Conservation (phyloP, 2,888 invertebrate species). For the Leucophora obtusa region DNA sequence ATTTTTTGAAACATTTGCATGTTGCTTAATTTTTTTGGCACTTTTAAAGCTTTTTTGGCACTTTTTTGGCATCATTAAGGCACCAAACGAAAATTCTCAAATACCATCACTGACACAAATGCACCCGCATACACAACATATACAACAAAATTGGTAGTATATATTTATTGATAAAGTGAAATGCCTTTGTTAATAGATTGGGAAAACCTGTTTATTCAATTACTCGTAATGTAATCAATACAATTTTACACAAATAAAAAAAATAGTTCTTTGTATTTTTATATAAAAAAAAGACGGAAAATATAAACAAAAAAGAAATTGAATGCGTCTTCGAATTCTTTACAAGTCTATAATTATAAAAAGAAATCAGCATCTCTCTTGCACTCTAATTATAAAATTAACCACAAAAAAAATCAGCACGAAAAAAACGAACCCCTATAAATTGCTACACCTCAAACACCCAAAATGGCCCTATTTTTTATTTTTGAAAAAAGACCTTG, state of each 20-base stretch:
- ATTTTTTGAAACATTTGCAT: no score
- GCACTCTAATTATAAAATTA: constrained; percentile 55
- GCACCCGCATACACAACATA: constrained; percentile 25
- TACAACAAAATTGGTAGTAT: background rate
- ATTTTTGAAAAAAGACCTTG: constrained; percentile 55
- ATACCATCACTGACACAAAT: background rate
- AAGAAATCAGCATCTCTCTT: constrained; percentile 39
- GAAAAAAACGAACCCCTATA: constrained; percentile 38
- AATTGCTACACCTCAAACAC: constrained; percentile 23
- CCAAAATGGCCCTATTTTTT: constrained; percentile 48
- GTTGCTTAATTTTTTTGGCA: no score
- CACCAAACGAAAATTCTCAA: no score
- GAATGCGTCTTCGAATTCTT: constrained; percentile 44
- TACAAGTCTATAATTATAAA: constrained; percentile 58
- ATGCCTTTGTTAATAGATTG: constrained; percentile 27
- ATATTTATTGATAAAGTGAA: background rate
- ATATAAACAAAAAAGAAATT: constrained; percentile 27
- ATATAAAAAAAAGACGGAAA: constrained; percentile 2
- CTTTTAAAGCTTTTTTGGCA: no score
- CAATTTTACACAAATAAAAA: constrained; percentile 9
- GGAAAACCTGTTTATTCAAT: constrained; percentile 32
- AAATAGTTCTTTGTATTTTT: constrained; percentile 2
- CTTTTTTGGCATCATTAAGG: no score
- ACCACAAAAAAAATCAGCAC: background rate
- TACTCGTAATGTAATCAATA: constrained; percentile 34